Base-by-base conservation (phyloP, 2,888 invertebrate genomes). In the Tethea ocularis region DNA sequence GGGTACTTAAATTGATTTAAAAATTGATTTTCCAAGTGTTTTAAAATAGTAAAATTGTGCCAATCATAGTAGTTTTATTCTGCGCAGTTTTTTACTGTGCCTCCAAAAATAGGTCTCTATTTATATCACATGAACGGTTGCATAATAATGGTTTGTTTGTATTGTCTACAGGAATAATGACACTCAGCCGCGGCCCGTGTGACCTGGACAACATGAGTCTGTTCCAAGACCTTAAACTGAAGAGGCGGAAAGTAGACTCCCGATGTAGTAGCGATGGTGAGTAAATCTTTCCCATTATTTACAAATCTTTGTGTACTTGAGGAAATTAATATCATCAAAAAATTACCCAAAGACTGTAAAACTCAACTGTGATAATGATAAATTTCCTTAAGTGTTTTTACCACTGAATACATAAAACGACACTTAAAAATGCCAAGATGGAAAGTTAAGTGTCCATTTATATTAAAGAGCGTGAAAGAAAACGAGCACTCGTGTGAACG, bases 201-300 rank as follows among this genome's bases (percentile, higher is more conserved):
- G 97, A 97, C 96, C 97, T 97, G 95, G 97, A 97, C 97, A 97
- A 97, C 95, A 98, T 98, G 98, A 98, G 98, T 97, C 97, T 98
- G 94, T 98, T 98, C 95, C 98, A 98, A 96, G 98, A 98, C 95
- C 96, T 98, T 95, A 98, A 98, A 95, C 95, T 98, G 94, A 98
- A 98, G 96, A 96, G 98, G 95, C 97, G 98, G 95, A 98, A 98
- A 96, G 97, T 98, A 93, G 98, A 98, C 95, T 98, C 98, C 93
- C 95, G 98, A 94, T 97, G 98, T 95, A 97, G 97, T 93, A 97
- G 97, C 93, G 98, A 98, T 96, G 98, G 98, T 96, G 88, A 95
- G 95, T 92, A 13, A 5, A 1, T 29, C 29, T 8, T 29, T 29
- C 5, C 7, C 29, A 6, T 10, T 11, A 29, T 29, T 11, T 10